phyloP scores from a whole-genome alignment of 2,888 invertebrate species.

The Cosmia trapezina region DNA sequence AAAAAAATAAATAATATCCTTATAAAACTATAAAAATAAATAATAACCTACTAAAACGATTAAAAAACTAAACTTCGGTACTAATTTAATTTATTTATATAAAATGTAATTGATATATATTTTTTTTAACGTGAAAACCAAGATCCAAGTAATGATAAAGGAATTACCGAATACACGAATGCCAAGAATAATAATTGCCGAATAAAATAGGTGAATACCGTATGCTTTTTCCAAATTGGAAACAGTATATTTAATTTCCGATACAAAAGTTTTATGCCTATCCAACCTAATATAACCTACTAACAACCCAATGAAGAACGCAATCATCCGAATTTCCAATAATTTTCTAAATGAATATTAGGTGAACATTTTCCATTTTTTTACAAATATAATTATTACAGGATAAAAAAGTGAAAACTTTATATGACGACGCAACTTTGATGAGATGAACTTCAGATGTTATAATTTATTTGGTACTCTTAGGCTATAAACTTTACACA shows the following conservation, averaged over 20 bases:
- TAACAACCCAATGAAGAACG: no score
- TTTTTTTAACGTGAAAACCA: no score
- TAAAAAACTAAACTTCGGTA: no score
- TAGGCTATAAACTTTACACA: not conserved
- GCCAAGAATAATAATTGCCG: not conserved
- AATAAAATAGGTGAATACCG: not conserved
- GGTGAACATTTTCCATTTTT: no score
- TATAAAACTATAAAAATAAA: no score
- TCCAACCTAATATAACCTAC: no score
- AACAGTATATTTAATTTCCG: slow-evolving; percentile 16
- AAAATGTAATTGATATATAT: no score
- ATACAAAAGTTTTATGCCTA: not conserved
- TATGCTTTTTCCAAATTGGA: slow-evolving; percentile 11
- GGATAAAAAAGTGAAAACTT: not conserved
- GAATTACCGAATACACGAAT: not conserved
- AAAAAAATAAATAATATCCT: no score
- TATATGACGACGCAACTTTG: not conserved
- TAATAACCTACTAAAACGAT: no score
- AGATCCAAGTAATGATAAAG: no score
- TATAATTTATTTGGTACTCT: slow-evolving; percentile 10
- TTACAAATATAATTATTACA: not conserved
- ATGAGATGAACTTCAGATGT: not conserved
- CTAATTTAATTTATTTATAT: no score
- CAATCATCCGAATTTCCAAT: not conserved
- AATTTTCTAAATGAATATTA: not conserved